Percentiles rank a stretch among this genome's conserved stretches.
These are phyloP conservation scores for Zygothrica quintamaculata DNA, from an alignment of 2,888 invertebrate species.

Conservation along the genomic window DNA sequence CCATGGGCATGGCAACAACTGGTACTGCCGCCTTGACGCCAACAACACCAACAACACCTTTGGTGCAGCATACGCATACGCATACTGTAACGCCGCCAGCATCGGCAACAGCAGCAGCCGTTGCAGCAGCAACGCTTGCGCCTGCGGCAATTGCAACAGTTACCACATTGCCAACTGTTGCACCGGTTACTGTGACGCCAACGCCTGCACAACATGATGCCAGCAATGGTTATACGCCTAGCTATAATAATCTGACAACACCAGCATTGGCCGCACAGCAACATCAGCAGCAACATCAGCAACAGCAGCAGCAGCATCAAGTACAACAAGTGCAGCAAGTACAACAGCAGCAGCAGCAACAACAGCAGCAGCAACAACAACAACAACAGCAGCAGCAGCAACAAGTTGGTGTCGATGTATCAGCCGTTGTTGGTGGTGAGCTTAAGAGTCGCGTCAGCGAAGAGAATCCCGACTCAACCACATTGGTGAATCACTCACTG, in stretches of 20 bases:
- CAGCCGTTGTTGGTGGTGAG: conserved; percentile 73
- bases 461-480: conserved; percentile 91
- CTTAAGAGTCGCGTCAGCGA: conserved; percentile 85
- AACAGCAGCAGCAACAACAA: conserved; percentile 41
- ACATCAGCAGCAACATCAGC: conserved; percentile 43
- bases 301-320: conserved; percentile 30
- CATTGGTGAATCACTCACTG: conserved; percentile 85
- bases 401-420: conserved; percentile 23
- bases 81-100: conserved; percentile 84
- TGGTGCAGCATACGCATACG: conserved; percentile 68
- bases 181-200: conserved; percentile 37
- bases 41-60: conserved; percentile 54
- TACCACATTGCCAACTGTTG: conserved; percentile 42
- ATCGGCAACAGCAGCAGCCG: conserved; percentile 31
- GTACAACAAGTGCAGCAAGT: conserved; percentile 29
- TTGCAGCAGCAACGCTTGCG: conserved; percentile 37
- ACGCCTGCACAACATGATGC: conserved; percentile 69
- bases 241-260: conserved; percentile 76
- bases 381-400: conserved; percentile 34
- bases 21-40: conserved; percentile 53
- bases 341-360: conserved; percentile 31
- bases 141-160: conserved; percentile 42
- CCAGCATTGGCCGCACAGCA: conserved; percentile 45
- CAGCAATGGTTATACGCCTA: conserved; percentile 68
- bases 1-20: conserved; percentile 81